A percentile compares a stretch with the other conserved stretches of the same genome.
Conservation (phyloP, 2,888 invertebrate genomes). For the Epiblema foenella region DNA sequence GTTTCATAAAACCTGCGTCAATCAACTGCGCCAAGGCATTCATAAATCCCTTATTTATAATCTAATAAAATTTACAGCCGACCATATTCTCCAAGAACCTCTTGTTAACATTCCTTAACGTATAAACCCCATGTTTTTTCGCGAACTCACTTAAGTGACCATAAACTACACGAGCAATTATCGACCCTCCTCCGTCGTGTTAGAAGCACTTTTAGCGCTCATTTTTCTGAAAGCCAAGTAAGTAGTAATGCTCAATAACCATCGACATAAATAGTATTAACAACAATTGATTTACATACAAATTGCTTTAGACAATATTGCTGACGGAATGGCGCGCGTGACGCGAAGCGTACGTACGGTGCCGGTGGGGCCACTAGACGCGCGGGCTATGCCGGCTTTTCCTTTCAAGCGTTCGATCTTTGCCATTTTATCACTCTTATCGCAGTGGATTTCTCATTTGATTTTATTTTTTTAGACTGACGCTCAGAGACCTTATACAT, state of each 20-base stretch:
- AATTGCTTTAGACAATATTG: constrained; percentile 85
- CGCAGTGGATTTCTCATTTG: no score
- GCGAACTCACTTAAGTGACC: constrained; percentile 57
- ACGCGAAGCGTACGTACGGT: constrained; percentile 69
- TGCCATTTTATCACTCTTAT: no score
- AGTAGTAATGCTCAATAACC: constrained; percentile 82
- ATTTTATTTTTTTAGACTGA: no score
- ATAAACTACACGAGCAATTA: constrained; percentile 45
- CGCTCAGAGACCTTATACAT: no score
- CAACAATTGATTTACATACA: constrained; percentile 85
- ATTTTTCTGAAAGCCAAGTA: constrained; percentile 63
- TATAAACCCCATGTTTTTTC: constrained; percentile 70
- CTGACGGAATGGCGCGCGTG: constrained; percentile 82
- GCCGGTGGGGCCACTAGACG: constrained; percentile 56
- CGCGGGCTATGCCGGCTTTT: constrained; percentile 45
- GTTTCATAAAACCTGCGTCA: constrained; percentile 36
- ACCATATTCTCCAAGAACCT: constrained; percentile 69
- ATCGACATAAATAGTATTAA: constrained; percentile 84
- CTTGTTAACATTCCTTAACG: constrained; percentile 79
- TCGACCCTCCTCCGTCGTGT: constrained; percentile 49
- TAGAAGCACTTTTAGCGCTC: constrained; percentile 58
- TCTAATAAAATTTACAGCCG: constrained; percentile 80
- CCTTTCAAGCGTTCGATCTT: neutral
- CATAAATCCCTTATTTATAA: constrained; percentile 79
- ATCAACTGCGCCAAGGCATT: constrained; percentile 47